These are phyloP conservation scores for Formica selysi DNA, from an alignment of 1,140 invertebrate species.

Conservation along the genomic window DNA sequence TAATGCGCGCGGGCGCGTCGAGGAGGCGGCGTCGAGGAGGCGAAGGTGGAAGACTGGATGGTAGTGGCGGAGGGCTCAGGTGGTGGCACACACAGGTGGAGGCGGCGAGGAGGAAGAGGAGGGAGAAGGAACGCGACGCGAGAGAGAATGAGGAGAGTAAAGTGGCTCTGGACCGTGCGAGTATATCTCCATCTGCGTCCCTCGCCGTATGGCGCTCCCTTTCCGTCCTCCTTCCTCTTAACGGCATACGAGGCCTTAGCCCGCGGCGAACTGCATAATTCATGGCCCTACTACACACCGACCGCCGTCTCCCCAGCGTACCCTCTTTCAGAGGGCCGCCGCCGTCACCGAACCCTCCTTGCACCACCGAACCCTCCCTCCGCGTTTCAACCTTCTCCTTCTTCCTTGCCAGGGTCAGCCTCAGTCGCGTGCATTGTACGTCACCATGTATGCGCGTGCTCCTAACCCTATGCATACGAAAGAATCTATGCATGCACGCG, in stretches of 20 bases:
- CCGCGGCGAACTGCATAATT: conserved; percentile 85
- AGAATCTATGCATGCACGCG: neutral
- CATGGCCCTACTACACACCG: conserved; percentile 82
- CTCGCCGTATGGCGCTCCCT: conserved; percentile 50
- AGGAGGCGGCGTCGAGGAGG: conserved; percentile 38
- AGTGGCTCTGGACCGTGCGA: conserved; percentile 72
- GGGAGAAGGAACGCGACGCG: conserved; percentile 59
- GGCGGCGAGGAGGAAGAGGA: conserved; percentile 46
- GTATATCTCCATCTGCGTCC: conserved; percentile 44
- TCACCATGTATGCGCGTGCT: conserved; percentile 60
- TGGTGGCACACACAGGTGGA: conserved; percentile 68
- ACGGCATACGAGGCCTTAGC: conserved; percentile 76
- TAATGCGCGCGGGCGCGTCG: conserved; percentile 48
- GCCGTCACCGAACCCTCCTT: conserved; percentile 40
- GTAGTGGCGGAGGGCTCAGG: conserved; percentile 61
- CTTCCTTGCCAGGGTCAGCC: conserved; percentile 70
- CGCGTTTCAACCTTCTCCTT: conserved; percentile 50
- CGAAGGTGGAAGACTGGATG: conserved; percentile 62
- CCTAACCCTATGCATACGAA: conserved; percentile 26
- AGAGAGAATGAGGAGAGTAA: conserved; percentile 67
- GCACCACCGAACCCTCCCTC: conserved; percentile 46
- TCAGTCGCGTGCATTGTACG: conserved; percentile 77
- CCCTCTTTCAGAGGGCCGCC: conserved; percentile 65
- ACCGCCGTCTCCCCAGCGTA: conserved; percentile 73
- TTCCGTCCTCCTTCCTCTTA: conserved; percentile 64